These are phyloP conservation scores for Lycophotia porphyrea DNA, from an alignment of 2,888 invertebrate genomes.

Conservation along the genomic window DNA sequence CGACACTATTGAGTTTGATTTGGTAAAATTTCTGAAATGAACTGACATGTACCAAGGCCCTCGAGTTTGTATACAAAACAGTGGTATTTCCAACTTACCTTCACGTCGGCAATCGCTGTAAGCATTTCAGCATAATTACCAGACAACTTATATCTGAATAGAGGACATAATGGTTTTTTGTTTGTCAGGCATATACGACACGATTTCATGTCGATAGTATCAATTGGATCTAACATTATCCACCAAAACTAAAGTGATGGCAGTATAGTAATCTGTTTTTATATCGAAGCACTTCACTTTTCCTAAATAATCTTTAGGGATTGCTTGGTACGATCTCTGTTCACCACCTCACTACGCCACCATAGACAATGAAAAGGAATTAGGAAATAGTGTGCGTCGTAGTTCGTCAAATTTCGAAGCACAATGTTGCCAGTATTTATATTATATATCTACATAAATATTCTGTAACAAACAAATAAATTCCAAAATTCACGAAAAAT, in stretches of 20 bases:
- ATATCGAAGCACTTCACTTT: constrained; percentile 73
- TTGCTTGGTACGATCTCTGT: constrained; percentile 59
- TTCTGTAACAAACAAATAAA: background rate
- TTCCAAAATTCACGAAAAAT: background rate
- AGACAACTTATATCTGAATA: constrained; percentile 86
- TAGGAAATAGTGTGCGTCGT: constrained; percentile 55
- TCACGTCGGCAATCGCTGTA: constrained; percentile 87
- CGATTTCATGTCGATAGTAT: constrained; percentile 80
- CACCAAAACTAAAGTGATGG: constrained; percentile 73
- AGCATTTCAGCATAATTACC: constrained; percentile 90
- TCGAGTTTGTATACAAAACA: constrained; percentile 47
- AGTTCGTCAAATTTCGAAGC: constrained; percentile 34
- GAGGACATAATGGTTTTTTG: constrained; percentile 85
- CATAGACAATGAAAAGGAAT: constrained; percentile 65
- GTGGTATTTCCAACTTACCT: constrained; percentile 74
- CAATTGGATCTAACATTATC: constrained; percentile 79
- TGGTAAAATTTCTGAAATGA: constrained; percentile 28
- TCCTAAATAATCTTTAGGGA: constrained; percentile 62
- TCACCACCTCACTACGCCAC: constrained; percentile 67
- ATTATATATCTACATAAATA: background rate
- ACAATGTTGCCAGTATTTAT: constrained; percentile 41
- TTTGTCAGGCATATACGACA: constrained; percentile 86
- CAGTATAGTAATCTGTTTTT: constrained; percentile 71
- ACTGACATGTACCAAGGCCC: constrained; percentile 35
- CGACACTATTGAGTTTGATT: constrained; percentile 56